Percentiles rank a stretch among this genome's conserved stretches.
phyloP scores from a whole-genome alignment of 2,113 vertebrate genomes.

The Poicephalus meyeri region DNA sequence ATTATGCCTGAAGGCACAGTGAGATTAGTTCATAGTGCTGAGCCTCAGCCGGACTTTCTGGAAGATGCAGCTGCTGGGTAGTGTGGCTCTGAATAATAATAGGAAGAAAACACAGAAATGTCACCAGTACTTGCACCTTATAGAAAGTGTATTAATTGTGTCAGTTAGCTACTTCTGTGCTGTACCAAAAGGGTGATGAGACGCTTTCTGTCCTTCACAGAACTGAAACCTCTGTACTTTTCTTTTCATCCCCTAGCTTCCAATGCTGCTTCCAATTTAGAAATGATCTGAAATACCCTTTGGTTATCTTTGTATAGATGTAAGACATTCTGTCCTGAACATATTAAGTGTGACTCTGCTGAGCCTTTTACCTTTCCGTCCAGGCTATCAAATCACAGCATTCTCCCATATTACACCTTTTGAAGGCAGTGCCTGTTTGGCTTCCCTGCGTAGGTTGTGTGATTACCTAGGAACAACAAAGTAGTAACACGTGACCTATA shows the following conservation, averaged over 20 bases:
- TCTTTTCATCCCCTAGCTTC: background rate
- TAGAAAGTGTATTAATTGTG: background rate
- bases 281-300: background rate
- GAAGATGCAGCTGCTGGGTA: slow-evolving; percentile 50
- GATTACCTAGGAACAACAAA: background rate
- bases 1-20: slow-evolving; percentile 29
- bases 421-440: background rate
- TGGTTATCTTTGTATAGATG: background rate
- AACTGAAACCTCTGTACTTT: background rate
- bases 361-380: background rate
- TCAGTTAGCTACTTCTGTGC: background rate
- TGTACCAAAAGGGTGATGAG: background rate
- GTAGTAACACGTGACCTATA: background rate
- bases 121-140: background rate
- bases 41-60: slow-evolving; percentile 52
- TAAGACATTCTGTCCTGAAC: background rate
- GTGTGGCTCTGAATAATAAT: slow-evolving; percentile 45
- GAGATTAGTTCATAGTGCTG: slow-evolving; percentile 46
- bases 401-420: background rate
- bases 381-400: background rate
- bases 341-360: background rate
- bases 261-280: background rate
- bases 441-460: background rate
- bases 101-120: background rate
- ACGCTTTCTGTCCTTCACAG: background rate